Evolutionary conservation across 2,113 vertebrate genomes (phyloP), one percentile per base, ranked within the genome.

Genomic region (Butorides virescens): DNA sequence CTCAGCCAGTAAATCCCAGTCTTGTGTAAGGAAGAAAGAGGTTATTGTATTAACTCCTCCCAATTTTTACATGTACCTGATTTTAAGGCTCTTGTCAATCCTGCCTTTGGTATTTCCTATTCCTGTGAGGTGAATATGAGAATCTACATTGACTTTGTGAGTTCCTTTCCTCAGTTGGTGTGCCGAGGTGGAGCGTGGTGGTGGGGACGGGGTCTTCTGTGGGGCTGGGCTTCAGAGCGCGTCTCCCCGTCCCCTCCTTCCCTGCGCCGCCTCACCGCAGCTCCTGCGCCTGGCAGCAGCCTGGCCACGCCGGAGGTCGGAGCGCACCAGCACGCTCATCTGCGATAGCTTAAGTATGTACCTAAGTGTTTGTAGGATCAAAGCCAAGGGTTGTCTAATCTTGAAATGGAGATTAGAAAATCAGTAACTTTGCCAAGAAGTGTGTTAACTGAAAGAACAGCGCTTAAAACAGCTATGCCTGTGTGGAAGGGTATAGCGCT

Each of bases 201-300:
- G 18, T 15, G 10, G 8, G 49, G 2, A 13, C 9, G 0, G n/a
- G 42, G 63, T 44, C 53, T 36, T 37, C 13, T 11, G 10, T 4
- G 5, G 37, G 15, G 29, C 70, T 47, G 34, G 42, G 42, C 78
- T 7, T 4, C 26, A n/a, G 26, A 19, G 39, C 61, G 26, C 77
- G 15, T 30, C 62, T 46, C 47, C 39, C 2, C 1, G 1, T 23
- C 47, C 55, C 26, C 39, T 11, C 6, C 13, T 22, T 5, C 50
- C 15, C 56, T 8, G 27, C 16, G 1, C 29, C 2, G 2, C 12
- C 4, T 20, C 29, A 4, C 27, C 46, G 0, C 0, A 34, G 75
- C 59, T 47, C 62, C 1, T 0, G 2, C 3, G 37, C 62, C 79
- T 21, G 7, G 21, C 65, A 13, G 50, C 56, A 23, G 39, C 68